Conservation (phyloP, 2,113 vertebrate genomes). For the Rattus rattus region DNA sequence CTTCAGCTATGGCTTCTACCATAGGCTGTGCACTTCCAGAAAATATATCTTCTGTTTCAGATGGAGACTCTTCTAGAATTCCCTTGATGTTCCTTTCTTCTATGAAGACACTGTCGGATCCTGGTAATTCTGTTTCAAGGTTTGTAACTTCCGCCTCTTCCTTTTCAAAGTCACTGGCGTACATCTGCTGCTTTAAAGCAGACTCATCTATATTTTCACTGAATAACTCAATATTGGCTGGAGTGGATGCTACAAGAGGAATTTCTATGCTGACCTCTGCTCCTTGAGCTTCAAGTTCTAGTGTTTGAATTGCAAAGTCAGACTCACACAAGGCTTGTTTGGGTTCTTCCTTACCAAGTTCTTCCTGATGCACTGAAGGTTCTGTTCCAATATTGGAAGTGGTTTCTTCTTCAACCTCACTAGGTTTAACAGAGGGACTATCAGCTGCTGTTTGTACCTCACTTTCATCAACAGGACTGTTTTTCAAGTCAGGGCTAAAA, state of each 20-base stretch:
- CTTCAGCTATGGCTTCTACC: neutral
- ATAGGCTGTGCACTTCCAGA: neutral
- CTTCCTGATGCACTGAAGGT: constrained; percentile 36
- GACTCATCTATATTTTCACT: constrained; percentile 57
- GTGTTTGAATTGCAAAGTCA: neutral
- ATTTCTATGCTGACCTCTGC: constrained; percentile 62
- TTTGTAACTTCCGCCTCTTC: constrained; percentile 54
- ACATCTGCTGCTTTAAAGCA: constrained; percentile 47
- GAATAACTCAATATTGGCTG: neutral
- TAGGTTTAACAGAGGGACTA: constrained; percentile 82
- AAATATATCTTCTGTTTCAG: constrained; percentile 47
- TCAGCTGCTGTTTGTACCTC: constrained; percentile 80
- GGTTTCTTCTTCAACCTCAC: constrained; percentile 80
- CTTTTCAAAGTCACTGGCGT: neutral
- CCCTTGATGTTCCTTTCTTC: constrained; percentile 12
- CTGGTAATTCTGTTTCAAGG: neutral
- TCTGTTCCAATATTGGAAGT: constrained; percentile 37
- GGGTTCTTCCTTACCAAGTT: constrained; percentile 37
- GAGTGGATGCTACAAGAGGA: neutral
- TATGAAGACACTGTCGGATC: neutral
- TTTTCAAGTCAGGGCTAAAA: constrained; percentile 86
- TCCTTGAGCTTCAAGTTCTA: neutral
- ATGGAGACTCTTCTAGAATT: constrained; percentile 32
- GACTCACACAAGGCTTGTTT: constrained; percentile 56
- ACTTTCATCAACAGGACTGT: constrained; percentile 84